Evolutionary conservation across 2,888 invertebrate genomes (phyloP).

Genomic region (Mongoloraphidia duomilia): DNA sequence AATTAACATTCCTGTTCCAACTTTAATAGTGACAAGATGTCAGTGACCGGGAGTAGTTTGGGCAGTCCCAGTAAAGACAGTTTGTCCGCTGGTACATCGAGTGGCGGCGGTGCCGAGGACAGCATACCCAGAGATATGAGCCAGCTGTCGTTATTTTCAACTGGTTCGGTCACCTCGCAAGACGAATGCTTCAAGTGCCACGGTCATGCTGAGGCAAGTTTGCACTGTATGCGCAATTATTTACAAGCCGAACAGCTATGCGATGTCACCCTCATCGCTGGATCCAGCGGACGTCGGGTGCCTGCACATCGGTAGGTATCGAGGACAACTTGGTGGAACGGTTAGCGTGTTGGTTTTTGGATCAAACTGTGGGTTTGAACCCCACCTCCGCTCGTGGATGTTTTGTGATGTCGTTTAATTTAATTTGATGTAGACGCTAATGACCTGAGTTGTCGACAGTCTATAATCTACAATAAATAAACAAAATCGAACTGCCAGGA

Average conservation of each 20-base stretch:
- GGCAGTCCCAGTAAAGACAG: constrained; percentile 28
- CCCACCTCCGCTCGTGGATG: too few species aligned
- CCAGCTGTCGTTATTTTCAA: constrained; percentile 47
- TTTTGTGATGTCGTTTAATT: too few species aligned
- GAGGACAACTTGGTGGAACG: not conserved
- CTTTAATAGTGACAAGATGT: constrained; percentile 14
- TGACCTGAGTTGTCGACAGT: too few species aligned
- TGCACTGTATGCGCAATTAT: constrained; percentile 71
- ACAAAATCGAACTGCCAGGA: too few species aligned
- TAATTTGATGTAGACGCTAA: too few species aligned
- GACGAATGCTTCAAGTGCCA: constrained; percentile 64
- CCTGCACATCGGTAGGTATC: constrained; percentile 27
- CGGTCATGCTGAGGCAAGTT: constrained; percentile 68
- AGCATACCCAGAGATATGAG: constrained; percentile 52
- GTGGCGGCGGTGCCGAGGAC: constrained; percentile 30
- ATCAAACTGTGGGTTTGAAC: not conserved
- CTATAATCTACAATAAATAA: too few species aligned
- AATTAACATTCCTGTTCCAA: too few species aligned
- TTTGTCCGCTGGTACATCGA: constrained; percentile 20
- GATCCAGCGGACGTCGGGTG: constrained; percentile 43
- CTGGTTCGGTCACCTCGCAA: constrained; percentile 41
- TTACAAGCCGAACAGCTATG: constrained; percentile 70
- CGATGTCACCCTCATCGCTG: constrained; percentile 77
- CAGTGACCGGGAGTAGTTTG: constrained; percentile 17
- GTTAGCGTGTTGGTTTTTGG: not conserved